A percentile compares a stretch with the other conserved stretches of the same genome.
These are phyloP conservation scores for Gallinago stenura DNA, from an alignment of 2,797 vertebrate genomes.

Conservation along the genomic window DNA sequence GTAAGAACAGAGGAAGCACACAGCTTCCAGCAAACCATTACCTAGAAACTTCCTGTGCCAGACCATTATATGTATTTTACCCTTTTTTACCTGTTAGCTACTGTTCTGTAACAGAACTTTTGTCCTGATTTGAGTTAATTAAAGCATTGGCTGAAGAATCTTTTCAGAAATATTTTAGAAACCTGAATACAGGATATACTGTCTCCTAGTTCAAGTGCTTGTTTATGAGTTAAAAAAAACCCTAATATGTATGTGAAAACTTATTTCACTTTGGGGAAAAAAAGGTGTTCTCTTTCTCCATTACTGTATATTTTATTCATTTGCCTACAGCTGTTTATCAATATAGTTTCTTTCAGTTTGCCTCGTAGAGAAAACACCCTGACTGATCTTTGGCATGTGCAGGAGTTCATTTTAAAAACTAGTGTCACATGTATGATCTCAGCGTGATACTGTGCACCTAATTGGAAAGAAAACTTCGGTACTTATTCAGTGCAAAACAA, in stretches of 20 bases:
- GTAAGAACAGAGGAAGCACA: slow-evolving; percentile 17
- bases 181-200: neutral
- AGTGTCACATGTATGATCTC: neutral
- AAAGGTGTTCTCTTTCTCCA: neutral
- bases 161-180: slow-evolving; percentile 16
- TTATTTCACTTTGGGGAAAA: neutral
- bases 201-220: neutral
- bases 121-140: neutral
- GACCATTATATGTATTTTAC: neutral
- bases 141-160: slow-evolving; percentile 2
- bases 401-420: neutral
- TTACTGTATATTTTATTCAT: neutral
- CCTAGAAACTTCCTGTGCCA: slow-evolving; percentile 43
- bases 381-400: neutral
- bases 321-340: neutral
- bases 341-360: neutral
- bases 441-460: neutral
- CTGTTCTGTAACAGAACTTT: neutral
- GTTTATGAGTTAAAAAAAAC: neutral
- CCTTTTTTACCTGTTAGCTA: neutral
- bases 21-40: slow-evolving; percentile 32
- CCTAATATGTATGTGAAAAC: neutral
- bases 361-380: neutral
- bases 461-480: neutral
- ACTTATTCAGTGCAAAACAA: neutral